A percentile compares a stretch with the other conserved stretches of the same genome.
phyloP scores from a whole-genome alignment of 2,797 vertebrate species.

The Orientallactaga sibirica region DNA sequence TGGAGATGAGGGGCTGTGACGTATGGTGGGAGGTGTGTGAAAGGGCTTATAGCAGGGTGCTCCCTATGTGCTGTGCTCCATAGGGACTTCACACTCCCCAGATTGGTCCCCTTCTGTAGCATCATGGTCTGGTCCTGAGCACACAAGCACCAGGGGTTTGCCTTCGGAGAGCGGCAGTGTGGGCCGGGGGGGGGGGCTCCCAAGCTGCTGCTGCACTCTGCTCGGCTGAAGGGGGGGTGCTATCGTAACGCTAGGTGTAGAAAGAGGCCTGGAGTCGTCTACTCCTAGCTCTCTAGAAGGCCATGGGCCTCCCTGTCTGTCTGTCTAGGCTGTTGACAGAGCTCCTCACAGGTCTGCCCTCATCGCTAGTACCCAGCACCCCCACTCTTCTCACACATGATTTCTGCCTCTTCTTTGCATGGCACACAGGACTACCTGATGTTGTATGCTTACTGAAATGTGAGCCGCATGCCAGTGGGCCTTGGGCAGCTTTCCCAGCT shows the following conservation, averaged over 20 bases:
- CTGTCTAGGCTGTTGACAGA: neutral
- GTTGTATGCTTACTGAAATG: neutral
- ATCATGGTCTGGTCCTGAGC: neutral
- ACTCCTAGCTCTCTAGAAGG: neutral
- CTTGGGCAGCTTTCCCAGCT: neutral
- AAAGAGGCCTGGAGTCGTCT: neutral
- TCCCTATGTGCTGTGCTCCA: no score
- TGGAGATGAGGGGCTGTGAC: neutral
- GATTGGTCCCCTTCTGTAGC: neutral
- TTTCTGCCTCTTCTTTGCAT: neutral
- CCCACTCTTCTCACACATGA: neutral
- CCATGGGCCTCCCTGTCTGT: neutral
- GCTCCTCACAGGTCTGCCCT: neutral
- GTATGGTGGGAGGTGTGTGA: neutral
- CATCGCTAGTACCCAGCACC: neutral
- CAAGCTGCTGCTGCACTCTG: neutral
- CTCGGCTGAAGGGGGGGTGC: neutral
- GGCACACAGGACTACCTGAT: neutral
- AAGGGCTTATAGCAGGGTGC: neutral
- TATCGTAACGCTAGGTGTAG: neutral
- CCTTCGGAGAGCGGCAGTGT: neutral
- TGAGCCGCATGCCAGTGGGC: neutral
- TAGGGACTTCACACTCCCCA: fast-evolving
- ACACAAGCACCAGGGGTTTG: neutral
- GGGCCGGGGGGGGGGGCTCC: neutral